Base-by-base conservation (phyloP, 37 sponge, comb jelly and placozoan genomes). In the Geodia barretti region DNA sequence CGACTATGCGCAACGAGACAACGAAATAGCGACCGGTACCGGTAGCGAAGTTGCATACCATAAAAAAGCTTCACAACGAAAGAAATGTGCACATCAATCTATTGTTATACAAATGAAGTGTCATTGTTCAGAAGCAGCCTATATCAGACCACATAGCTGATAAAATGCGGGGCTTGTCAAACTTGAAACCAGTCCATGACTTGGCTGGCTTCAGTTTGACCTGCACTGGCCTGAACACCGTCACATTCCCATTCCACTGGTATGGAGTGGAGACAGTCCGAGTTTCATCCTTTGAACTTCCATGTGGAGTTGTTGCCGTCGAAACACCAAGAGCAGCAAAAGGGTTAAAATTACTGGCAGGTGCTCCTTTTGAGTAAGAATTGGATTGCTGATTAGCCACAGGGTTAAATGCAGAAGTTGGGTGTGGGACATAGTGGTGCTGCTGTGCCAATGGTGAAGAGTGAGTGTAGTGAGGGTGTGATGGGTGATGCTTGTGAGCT, bases 391-490 rank as follows among this genome's bases (percentile, higher is more conserved):
- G 54, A 47, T 7, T 14, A 47, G 14, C 7, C 54, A 47, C 54
- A 47, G 54, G 54, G 54, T 47, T 47, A 47, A 47, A 47, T 14
- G 14, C 14, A n/a, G n/a, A n/a, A 47, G 54, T 47, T 47, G 54
- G 54, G 14, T 47, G 54, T 17, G 54, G 54, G 11, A 47, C 54
- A 47, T 47, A n/a, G n/a, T n/a, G 54, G 7, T 47, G 54, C 54
- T 17, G 11, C 7, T 7, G 54, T 47, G 54, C 54, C 14, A 14
- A 14, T 14, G 54, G 54, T 47, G 54, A 7, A 47, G 54, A 47
- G 17, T 25, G 68, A 23, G 9, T 9, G 68, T 66, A 39, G 71
- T 70, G 74, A 42, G 43, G 74, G 42, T 42, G 74, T 73, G 74
- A 41, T 73, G 74, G 26, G 28, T 9, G 33, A 39, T 36, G 21